Percentiles rank a stretch among this genome's conserved stretches.
Conservation (phyloP, 2,113 vertebrate species). For the Diadophis punctatus region DNA sequence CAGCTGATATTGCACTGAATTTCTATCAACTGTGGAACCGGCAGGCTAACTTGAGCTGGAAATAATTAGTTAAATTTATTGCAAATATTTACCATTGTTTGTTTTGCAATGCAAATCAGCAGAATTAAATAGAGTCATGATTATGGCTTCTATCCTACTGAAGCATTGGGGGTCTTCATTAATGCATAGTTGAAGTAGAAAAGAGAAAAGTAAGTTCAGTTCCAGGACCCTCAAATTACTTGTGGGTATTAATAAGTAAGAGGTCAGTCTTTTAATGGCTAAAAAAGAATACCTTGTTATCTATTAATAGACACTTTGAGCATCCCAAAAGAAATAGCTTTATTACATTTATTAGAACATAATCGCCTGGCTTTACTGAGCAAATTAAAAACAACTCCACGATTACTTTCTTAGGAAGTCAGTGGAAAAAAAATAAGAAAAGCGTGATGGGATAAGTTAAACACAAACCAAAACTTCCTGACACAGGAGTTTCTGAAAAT, state of each 20-base stretch:
- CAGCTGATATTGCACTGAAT: neutral
- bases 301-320: neutral
- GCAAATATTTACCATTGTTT: neutral
- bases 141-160: neutral
- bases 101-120: neutral
- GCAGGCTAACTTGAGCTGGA: neutral
- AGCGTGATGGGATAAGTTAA: conserved; percentile 33
- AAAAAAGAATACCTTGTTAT: neutral
- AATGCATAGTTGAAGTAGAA: neutral
- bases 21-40: neutral
- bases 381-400: conserved; percentile 39
- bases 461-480: neutral
- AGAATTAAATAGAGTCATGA: neutral
- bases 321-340: neutral
- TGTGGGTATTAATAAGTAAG: neutral
- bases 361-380: conserved; percentile 34
- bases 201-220: neutral
- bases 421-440: conserved; percentile 21
- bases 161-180: neutral
- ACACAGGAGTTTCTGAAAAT: neutral
- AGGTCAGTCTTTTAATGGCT: neutral
- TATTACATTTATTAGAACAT: conserved; percentile 31
- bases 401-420: conserved; percentile 33
- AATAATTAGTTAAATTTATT: neutral
- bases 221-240: neutral